A percentile compares a stretch with the other conserved stretches of the same genome.
Evolutionary conservation across 2,797 vertebrate genomes (phyloP).

Genomic region (Melanotaenia trifasciata): DNA sequence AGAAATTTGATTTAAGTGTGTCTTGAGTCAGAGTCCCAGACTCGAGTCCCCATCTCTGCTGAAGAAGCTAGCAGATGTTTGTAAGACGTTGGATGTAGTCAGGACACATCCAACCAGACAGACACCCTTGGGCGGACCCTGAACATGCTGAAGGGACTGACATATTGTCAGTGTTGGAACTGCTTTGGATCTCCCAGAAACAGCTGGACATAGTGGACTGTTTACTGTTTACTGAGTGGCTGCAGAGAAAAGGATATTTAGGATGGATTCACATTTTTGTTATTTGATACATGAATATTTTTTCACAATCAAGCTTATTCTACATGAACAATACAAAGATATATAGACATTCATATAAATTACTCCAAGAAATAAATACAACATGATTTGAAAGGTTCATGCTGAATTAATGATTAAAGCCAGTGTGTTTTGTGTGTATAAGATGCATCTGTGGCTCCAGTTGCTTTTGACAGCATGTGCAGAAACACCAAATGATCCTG

Average conservation of each 20-base stretch:
- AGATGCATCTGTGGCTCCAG: background rate
- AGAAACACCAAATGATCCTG: constrained; percentile 4
- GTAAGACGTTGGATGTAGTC: constrained; percentile 16
- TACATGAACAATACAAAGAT: background rate
- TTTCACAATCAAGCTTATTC: constrained; percentile 5
- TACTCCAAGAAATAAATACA: constrained; percentile 7
- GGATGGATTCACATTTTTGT: background rate
- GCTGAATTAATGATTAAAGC: background rate
- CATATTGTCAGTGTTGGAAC: constrained; percentile 22
- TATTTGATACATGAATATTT: background rate
- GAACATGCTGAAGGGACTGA: constrained; percentile 47
- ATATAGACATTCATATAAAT: background rate
- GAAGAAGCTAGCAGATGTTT: constrained; percentile 5
- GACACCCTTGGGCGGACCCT: constrained; percentile 47
- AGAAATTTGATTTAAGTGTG: too few species aligned
- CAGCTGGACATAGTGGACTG: constrained; percentile 32
- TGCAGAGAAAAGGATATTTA: background rate
- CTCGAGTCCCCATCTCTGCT: too few species aligned
- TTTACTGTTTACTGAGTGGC: background rate
- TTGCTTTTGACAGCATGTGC: background rate
- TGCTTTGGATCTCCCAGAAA: constrained; percentile 43
- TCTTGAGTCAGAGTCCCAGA: too few species aligned
- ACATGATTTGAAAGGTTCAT: background rate
- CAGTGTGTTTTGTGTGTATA: background rate
- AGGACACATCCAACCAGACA: constrained; percentile 11